A percentile compares a stretch with the other conserved stretches of the same genome.
phyloP scores from a whole-genome alignment of 1,140 invertebrate genomes.

The Drosophila subpulchrella region DNA sequence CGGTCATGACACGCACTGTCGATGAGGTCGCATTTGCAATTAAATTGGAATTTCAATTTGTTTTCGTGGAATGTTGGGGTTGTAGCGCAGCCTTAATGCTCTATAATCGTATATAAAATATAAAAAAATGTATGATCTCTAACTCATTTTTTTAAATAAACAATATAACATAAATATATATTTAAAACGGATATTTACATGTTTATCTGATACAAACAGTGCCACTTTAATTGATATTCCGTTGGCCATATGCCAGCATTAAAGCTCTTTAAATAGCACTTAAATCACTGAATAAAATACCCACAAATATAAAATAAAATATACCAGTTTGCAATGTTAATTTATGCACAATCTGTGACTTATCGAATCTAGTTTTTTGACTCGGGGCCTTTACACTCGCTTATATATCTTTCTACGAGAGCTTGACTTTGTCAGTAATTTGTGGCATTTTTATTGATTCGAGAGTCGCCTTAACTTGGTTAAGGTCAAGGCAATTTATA shows the following conservation, averaged over 20 bases:
- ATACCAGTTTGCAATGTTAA: slow-evolving; percentile 26
- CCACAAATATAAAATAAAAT: slow-evolving; percentile 5
- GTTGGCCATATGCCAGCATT: too few relatives aligned
- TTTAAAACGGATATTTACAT: neutral
- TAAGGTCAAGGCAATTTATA: slow-evolving; percentile 51
- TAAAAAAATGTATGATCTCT: neutral
- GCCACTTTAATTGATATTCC: neutral
- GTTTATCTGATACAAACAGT: neutral
- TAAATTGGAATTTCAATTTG: slow-evolving; percentile 15
- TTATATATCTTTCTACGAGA: slow-evolving; percentile 1
- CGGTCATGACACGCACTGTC: slow-evolving; percentile 29
- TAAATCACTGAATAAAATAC: slow-evolving; percentile 1
- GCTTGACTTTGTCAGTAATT: slow-evolving; percentile 33
- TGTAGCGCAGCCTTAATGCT: neutral
- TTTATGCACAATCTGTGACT: slow-evolving; percentile 25
- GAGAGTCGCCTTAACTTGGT: slow-evolving; percentile 46
- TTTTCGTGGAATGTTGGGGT: neutral
- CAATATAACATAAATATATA: neutral
- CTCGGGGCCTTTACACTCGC: neutral
- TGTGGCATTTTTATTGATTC: slow-evolving; percentile 40
- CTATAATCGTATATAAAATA: neutral
- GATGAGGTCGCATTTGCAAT: slow-evolving; percentile 37
- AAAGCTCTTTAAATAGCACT: neutral
- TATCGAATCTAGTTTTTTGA: slow-evolving; percentile 33
- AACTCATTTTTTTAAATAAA: neutral